These are phyloP conservation scores for Podotricha telesiphe DNA, from an alignment of 2,888 invertebrate genomes.

Conservation along the genomic window DNA sequence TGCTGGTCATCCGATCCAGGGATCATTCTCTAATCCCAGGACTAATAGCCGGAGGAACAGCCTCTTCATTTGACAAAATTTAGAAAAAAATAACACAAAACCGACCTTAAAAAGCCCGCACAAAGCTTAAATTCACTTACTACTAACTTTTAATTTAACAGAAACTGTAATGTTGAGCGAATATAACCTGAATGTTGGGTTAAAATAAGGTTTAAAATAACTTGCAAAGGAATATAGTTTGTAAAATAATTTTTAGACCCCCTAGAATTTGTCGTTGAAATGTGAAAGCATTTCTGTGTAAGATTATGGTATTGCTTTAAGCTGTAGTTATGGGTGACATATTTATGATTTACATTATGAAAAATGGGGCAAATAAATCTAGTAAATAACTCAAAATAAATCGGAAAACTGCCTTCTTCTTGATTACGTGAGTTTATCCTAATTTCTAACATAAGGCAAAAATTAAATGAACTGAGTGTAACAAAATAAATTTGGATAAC, in stretches of 20 bases:
- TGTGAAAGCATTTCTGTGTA: conserved; percentile 82
- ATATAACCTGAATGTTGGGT: background rate
- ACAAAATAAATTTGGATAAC: too few species aligned
- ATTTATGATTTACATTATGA: conserved; percentile 41
- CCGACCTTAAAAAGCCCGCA: conserved; percentile 22
- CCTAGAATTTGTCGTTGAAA: conserved; percentile 59
- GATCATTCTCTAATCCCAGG: conserved; percentile 77
- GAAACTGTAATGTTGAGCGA: background rate
- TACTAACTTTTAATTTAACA: background rate
- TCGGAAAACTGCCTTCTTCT: background rate
- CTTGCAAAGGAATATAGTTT: conserved; percentile 43
- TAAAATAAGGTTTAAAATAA: conserved; percentile 50
- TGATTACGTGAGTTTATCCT: background rate
- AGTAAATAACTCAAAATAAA: conserved; percentile 7
- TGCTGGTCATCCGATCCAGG: conserved; percentile 78
- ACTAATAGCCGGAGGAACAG: conserved; percentile 72
- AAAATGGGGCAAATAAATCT: conserved; percentile 31
- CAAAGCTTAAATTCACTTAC: conserved; percentile 29
- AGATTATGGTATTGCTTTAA: conserved; percentile 77
- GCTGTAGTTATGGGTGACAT: conserved; percentile 56
- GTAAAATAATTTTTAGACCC: conserved; percentile 68
- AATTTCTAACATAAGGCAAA: too few species aligned
- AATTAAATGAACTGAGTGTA: too few species aligned
- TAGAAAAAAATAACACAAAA: conserved; percentile 27
- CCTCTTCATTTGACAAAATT: conserved; percentile 49